Base-by-base conservation (phyloP, 1,140 invertebrate genomes). In the Archivesica marissinica region DNA sequence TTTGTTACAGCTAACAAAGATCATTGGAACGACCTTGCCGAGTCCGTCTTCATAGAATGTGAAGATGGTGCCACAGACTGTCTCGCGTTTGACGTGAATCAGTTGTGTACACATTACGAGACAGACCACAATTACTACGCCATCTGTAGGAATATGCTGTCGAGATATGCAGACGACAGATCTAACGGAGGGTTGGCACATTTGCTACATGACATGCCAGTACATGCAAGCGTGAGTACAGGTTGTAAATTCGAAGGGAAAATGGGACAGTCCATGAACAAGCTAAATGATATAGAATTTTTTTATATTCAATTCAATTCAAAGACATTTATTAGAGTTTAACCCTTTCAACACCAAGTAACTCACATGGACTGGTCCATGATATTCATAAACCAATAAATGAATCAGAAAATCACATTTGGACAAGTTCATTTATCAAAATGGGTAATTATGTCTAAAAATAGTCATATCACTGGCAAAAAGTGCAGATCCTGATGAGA, bases 101-200 rank as follows among this genome's bases (percentile, higher is more conserved):
- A 95, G 59, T 95, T 97, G 77, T 97, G 96, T 90, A 88, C 81
- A 52, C 95, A 95, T 90, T 88, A 93, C 66, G 78, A 95, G 11
- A 96, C 96, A 68, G 96, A 97, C 93, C 96, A 96, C 87, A 97
- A 97, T 92, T 95, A 96, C 91, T 97, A 96, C 91, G 95, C 95
- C 4, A 94, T 96, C 77, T 97, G 96, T 91, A 95, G 95, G 92
- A 96, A 96, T 93, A 88, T 95, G 87, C 74, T 93, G 7, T 93
- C 91, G 11, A 72, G 81, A 39, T 89, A 79, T 74, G 87, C 87
- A 11, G 81, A 86, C 54, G 87, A 91, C 17, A 90, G 39, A 83
- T 89, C 13, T 78, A 90, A 80, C 75, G 86, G 91, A 50, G 89
- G 86, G 30, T 72, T 87, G 20, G 88, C 86, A 33, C 91, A 93